Evolutionary conservation across 2,797 vertebrate genomes (phyloP).

Genomic region (Takifugu ocellatus): DNA sequence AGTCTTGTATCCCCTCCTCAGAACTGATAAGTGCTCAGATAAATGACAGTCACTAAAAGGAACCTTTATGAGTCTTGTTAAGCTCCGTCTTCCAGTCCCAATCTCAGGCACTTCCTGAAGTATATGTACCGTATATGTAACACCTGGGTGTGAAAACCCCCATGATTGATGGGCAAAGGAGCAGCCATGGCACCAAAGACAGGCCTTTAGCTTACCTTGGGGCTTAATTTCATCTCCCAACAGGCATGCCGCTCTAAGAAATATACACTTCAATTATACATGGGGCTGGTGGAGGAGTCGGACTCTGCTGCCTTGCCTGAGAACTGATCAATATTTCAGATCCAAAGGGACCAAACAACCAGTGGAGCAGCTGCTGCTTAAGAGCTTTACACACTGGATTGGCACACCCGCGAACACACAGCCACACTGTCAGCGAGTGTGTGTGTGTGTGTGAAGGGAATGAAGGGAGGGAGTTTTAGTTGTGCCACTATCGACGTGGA

Average conservation of each 20-base stretch:
- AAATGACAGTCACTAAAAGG: constrained; percentile 46
- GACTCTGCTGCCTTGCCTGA: constrained; percentile 48
- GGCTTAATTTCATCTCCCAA: constrained; percentile 57
- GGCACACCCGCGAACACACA: constrained; percentile 46
- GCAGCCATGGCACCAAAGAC: constrained; percentile 47
- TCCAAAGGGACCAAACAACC: constrained; percentile 73
- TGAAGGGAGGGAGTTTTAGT: constrained; percentile 8
- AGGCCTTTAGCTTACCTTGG: constrained; percentile 50
- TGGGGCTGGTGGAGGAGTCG: constrained; percentile 53
- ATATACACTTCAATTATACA: constrained; percentile 76
- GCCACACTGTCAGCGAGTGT: constrained; percentile 14
- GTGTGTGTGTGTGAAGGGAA: background rate
- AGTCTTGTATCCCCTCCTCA: background rate
- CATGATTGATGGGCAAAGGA: constrained; percentile 62
- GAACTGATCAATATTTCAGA: constrained; percentile 80
- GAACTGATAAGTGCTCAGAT: background rate
- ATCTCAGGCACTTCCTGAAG: constrained; percentile 29
- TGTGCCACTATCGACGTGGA: constrained; percentile 40
- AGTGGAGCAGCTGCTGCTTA: constrained; percentile 72
- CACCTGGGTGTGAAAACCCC: constrained; percentile 39
- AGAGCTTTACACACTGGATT: constrained; percentile 63
- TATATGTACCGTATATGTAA: constrained; percentile 34
- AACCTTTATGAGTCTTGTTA: constrained; percentile 21
- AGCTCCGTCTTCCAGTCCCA: constrained; percentile 22
- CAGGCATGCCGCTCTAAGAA: constrained; percentile 55